Percentiles rank a stretch among this genome's conserved stretches.
Conservation (phyloP, 2,113 vertebrate species). For the Onychostoma macrolepis region DNA sequence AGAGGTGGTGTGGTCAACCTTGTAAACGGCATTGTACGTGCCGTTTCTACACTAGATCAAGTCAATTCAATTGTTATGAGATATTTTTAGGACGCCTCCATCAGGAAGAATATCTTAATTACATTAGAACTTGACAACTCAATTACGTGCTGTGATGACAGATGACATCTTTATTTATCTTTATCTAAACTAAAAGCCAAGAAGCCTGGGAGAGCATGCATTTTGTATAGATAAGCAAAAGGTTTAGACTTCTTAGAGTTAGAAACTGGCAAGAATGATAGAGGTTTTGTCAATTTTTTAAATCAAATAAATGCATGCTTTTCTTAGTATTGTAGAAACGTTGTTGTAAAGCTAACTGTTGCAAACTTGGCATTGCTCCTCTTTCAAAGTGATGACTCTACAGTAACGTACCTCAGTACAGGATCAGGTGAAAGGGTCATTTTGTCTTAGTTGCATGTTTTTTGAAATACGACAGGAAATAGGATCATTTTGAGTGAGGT, state of each 20-base stretch:
- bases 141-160: conserved; percentile 54
- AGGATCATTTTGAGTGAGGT: neutral
- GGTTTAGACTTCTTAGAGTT: neutral
- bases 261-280: neutral
- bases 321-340: neutral
- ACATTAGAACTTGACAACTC: conserved; percentile 57
- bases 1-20: neutral
- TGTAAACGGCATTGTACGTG: neutral
- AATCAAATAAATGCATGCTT: neutral
- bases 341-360: neutral
- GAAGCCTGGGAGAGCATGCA: conserved; percentile 6
- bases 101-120: conserved; percentile 55
- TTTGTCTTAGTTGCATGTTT: conserved; percentile 26
- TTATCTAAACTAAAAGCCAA: conserved; percentile 29
- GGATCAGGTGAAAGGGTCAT: neutral
- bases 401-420: neutral
- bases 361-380: neutral
- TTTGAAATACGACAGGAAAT: conserved; percentile 18
- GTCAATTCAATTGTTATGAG: conserved; percentile 46
- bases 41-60: neutral
- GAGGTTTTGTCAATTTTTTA: neutral
- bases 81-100: conserved; percentile 54
- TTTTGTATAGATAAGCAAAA: neutral
- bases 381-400: conserved; percentile 11
- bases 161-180: conserved; percentile 35